phyloP scores from a whole-genome alignment of 2,113 vertebrate species.

The Xenopus laevis region DNA sequence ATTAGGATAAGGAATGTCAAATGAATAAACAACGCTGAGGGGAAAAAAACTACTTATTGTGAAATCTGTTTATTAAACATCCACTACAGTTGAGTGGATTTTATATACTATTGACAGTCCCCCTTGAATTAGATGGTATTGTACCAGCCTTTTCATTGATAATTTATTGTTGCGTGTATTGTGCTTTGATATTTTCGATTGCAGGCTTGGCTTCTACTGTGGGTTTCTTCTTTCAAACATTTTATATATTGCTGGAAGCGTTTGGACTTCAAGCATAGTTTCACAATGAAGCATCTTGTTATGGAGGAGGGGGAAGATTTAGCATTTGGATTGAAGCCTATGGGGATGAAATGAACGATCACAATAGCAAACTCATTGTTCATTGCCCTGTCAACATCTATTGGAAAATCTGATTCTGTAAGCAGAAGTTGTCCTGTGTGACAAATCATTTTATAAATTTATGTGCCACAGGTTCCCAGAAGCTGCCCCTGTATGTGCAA shows the following conservation, averaged over 20 bases:
- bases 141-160: too few species aligned
- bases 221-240: not conserved
- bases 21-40: too few species aligned
- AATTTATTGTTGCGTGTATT: too few species aligned
- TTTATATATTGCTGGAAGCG: not conserved
- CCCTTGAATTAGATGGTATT: too few species aligned
- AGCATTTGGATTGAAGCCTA: conserved; percentile 38
- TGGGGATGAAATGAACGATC: conserved; percentile 47
- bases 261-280: conserved; percentile 6
- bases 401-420: conserved; percentile 51
- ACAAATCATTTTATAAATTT: conserved; percentile 58
- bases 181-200: too few species aligned
- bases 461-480: conserved; percentile 53
- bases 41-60: too few species aligned
- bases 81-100: too few species aligned
- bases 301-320: conserved; percentile 20
- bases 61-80: too few species aligned
- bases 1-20: too few species aligned
- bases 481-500: conserved; percentile 51
- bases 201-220: too few species aligned
- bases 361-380: conserved; percentile 46
- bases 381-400: conserved; percentile 50
- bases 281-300: conserved; percentile 21
- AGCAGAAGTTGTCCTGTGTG: conserved; percentile 52
- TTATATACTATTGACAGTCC: too few species aligned